These are phyloP conservation scores for Hyposoter didymator DNA, from an alignment of 2,888 invertebrate species.

Conservation along the genomic window DNA sequence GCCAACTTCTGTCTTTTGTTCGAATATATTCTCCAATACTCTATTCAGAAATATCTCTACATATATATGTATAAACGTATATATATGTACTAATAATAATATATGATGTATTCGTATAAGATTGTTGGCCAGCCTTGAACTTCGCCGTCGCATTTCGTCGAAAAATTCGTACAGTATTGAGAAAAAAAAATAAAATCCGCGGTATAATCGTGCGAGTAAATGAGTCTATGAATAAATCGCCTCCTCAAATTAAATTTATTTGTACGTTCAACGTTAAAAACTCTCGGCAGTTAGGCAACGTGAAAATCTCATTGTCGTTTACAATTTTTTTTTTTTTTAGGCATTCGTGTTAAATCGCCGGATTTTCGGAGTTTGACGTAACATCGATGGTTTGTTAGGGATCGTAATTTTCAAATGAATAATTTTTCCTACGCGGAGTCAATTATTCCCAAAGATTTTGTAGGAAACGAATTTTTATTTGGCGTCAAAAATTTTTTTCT, in stretches of 20 bases:
- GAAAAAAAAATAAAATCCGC: not conserved
- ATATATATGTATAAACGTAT: not conserved
- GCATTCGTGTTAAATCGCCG: not conserved
- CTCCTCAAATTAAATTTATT: not conserved
- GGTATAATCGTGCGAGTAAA: constrained; percentile 2
- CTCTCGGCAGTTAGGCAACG: not conserved
- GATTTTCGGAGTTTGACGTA: not conserved
- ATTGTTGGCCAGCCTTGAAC: constrained; percentile 65
- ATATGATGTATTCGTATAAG: constrained; percentile 35
- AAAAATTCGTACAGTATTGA: constrained; percentile 17
- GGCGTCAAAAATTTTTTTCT: not conserved
- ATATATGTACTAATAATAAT: constrained; percentile 23
- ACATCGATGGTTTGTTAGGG: not conserved
- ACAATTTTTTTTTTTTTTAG: not conserved
- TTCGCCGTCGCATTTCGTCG: constrained; percentile 3
- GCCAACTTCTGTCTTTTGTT: constrained; percentile 66
- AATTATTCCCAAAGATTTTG: not conserved
- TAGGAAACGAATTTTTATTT: not conserved
- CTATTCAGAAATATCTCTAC: constrained; percentile 1
- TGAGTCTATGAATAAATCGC: constrained; percentile 26
- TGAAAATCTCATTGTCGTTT: not conserved
- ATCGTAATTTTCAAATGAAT: not conserved
- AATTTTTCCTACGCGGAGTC: not conserved
- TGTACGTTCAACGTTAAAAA: not conserved
- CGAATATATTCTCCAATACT: constrained; percentile 49